phyloP scores from a whole-genome alignment of 2,888 invertebrate species.

The Timandra comae region DNA sequence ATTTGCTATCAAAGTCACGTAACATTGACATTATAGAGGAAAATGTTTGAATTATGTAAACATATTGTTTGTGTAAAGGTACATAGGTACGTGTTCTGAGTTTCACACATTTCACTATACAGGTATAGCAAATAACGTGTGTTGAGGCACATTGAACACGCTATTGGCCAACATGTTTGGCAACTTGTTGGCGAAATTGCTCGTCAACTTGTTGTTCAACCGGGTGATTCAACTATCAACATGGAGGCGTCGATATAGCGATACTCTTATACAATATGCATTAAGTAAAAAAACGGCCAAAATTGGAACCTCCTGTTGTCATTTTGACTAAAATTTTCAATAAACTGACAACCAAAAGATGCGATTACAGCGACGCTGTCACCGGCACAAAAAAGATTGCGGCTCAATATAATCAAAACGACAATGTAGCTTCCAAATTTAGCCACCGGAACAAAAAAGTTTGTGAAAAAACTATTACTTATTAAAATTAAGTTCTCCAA shows the following conservation, averaged over 20 bases:
- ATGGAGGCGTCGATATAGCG: neutral
- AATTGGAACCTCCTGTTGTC: too few species aligned
- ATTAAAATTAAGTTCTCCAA: slow-evolving; percentile 6
- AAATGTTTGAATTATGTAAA: slow-evolving; percentile 20
- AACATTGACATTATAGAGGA: neutral
- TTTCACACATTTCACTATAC: slow-evolving; percentile 38
- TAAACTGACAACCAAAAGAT: too few species aligned
- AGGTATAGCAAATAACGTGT: slow-evolving; percentile 37
- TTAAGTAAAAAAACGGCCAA: too few species aligned
- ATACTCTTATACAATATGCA: neutral
- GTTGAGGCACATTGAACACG: slow-evolving; percentile 26
- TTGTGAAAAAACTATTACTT: neutral
- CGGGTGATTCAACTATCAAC: neutral
- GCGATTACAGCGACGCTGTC: too few species aligned
- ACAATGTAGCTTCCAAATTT: neutral
- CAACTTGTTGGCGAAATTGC: neutral
- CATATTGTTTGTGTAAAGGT: slow-evolving; percentile 13
- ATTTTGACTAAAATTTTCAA: too few species aligned
- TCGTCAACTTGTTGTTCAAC: neutral
- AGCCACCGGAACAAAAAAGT: too few species aligned
- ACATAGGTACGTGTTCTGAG: slow-evolving; percentile 6
- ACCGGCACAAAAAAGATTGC: too few species aligned
- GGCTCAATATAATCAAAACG: too few species aligned
- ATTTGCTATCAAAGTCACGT: too few species aligned
- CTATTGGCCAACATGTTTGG: slow-evolving; percentile 13